Percentiles rank a stretch among this genome's conserved stretches.
These are phyloP conservation scores for Procapra przewalskii DNA, from an alignment of 2,113 vertebrate species.

Conservation along the genomic window DNA sequence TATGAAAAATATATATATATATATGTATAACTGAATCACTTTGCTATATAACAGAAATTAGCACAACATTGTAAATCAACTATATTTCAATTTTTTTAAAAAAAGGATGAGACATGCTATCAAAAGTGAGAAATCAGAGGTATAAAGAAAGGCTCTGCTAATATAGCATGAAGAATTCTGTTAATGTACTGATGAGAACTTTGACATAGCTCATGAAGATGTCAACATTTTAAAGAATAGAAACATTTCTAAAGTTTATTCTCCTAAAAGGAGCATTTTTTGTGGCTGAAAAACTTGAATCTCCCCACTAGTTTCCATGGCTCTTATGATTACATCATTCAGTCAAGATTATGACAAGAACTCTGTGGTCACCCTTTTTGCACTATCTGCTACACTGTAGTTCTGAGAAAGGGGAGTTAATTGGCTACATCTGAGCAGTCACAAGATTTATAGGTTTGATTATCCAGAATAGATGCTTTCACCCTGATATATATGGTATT, in stretches of 20 bases:
- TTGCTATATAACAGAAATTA: not conserved
- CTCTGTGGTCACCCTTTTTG: not conserved
- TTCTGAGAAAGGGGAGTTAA: slow-evolving; percentile 63
- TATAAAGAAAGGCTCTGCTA: not conserved
- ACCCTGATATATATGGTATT: slow-evolving; percentile 12
- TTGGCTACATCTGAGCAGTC: slow-evolving; percentile 61
- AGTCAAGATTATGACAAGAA: not conserved
- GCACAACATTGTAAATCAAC: not conserved
- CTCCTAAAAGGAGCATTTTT: slow-evolving; percentile 56
- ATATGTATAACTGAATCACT: not conserved
- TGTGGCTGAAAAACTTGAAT: not conserved
- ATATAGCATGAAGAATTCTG: not conserved
- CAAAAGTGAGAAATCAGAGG: not conserved
- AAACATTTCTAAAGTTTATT: slow-evolving; percentile 48
- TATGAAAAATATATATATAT: not conserved
- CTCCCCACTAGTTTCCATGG: slow-evolving; percentile 16
- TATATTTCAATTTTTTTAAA: not conserved
- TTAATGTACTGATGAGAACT: not conserved
- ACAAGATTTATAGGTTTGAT: slow-evolving; percentile 74
- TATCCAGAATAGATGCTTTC: slow-evolving; percentile 63
- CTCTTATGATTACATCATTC: not conserved
- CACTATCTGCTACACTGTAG: slow-evolving; percentile 53
- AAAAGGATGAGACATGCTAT: not conserved
- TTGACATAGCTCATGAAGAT: slow-evolving; percentile 32
- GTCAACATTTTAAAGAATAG: slow-evolving; percentile 10